Conservation (phyloP, 2,113 vertebrate genomes). For the Serilophus lunatus region DNA sequence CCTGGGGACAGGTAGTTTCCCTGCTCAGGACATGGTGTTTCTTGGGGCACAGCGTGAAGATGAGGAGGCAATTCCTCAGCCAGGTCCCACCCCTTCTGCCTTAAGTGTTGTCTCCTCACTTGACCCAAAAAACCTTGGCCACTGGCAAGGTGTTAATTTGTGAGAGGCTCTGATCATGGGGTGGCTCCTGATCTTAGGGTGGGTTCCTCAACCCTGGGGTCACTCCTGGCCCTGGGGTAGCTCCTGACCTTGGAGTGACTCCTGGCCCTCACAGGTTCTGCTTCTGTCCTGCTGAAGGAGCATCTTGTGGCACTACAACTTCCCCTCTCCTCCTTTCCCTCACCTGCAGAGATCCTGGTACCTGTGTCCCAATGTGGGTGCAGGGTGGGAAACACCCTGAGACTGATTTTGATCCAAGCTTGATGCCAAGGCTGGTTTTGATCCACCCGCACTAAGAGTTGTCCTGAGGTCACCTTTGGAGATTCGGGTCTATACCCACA, state of each 20-base stretch:
- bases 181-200: background rate
- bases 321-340: background rate
- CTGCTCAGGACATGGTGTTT: accelerated
- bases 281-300: background rate
- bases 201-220: background rate
- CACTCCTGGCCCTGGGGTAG: background rate
- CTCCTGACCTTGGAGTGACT: background rate
- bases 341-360: background rate
- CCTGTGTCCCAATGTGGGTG: background rate
- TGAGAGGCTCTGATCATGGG: background rate
- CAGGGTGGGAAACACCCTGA: background rate
- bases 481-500: background rate
- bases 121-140: background rate
- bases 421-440: background rate
- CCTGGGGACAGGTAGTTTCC: background rate
- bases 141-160: background rate
- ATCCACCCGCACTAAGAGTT: background rate
- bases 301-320: accelerated
- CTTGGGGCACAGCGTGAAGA: accelerated
- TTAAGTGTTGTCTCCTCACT: background rate
- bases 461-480: background rate
- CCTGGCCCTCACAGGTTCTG: background rate
- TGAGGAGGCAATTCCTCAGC: background rate
- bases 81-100: background rate
- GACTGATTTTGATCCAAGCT: background rate